Conservation (phyloP, 2,797 vertebrate genomes). For the Linurgus olivaceus region DNA sequence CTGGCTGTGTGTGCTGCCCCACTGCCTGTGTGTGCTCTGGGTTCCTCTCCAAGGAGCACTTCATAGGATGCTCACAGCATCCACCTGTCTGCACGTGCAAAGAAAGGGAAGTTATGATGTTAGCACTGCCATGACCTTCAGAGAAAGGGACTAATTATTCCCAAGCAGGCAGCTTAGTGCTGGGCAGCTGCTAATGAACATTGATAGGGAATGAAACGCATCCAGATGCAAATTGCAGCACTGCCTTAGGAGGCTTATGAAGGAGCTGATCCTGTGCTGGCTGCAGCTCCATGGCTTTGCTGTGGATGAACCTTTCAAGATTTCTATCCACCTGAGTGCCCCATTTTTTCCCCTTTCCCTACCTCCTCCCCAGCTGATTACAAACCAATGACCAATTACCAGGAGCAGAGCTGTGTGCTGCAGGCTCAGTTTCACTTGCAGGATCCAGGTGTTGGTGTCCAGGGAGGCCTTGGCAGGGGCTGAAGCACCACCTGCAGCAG, state of each 20-base stretch:
- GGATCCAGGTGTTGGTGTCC: neutral
- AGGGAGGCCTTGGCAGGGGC: neutral
- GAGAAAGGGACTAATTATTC: slow-evolving; percentile 41
- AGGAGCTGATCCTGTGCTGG: neutral
- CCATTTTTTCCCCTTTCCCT: neutral
- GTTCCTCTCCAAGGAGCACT: neutral
- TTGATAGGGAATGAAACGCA: neutral
- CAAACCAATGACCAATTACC: fast-evolving
- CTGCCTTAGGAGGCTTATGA: neutral
- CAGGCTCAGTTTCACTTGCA: neutral
- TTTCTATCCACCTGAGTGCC: neutral
- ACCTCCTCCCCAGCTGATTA: neutral
- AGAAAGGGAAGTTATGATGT: neutral
- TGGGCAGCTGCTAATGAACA: slow-evolving; percentile 56
- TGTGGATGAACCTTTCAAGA: neutral
- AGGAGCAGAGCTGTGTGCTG: neutral
- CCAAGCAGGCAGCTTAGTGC: slow-evolving; percentile 9
- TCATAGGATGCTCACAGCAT: neutral
- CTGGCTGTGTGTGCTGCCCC: neutral
- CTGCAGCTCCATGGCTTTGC: neutral
- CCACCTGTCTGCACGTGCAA: neutral
- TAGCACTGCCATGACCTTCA: slow-evolving; percentile 19
- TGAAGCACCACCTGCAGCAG: neutral
- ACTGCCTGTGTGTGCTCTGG: neutral
- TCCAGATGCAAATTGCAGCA: slow-evolving; percentile 34